Base-by-base conservation (phyloP, 1,140 invertebrate genomes). In the Choristoneura fumiferana region DNA sequence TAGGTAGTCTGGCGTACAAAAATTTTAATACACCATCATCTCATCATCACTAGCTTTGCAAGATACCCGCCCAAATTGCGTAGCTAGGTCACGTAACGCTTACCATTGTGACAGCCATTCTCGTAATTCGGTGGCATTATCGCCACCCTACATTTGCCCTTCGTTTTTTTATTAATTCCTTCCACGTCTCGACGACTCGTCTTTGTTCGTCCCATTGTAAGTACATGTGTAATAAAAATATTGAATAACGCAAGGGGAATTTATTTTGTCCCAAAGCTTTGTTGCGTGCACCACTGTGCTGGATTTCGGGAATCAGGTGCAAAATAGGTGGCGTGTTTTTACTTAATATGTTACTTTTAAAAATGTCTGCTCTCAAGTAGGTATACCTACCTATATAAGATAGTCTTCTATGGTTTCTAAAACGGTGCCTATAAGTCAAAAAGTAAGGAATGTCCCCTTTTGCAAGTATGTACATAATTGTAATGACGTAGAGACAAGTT, bases 101-200 rank as follows among this genome's bases (percentile, higher is more conserved):
- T 73, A 75, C 62, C 64, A 82, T 82, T 80, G 80, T 81, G 67
- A 75, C 72, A 73, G 61, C 62, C 65, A 71, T 79, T 78, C 71
- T 72, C 56, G 60, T 65, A 69, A 83, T 62, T 69, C 69, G 57
- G 63, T 65, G 62, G 72, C 49, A 62, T 81, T 76, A 76, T 66
- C 67, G 39, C 69, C 73, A 67, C 76, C 72, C 72, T 65, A 66
- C 61, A 57, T 78, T 73, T 76, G 66, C 63, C 60, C 66, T 68
- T 69, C 74, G 22, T 81, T 80, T 68, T 81, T 77, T 75, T 81
- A 75, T 77, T 78, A 86, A 84, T 83, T 83, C 83, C 52, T 67
- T 54, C 65, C 81, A 80, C 83, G 83, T 83, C 63, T 72, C 54
- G 53, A 53, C 56, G 49, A 55, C 54, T 60, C 62, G 39, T 74